phyloP scores from a whole-genome alignment of 2,113 vertebrate genomes.

The Psephotus haematonotus region DNA sequence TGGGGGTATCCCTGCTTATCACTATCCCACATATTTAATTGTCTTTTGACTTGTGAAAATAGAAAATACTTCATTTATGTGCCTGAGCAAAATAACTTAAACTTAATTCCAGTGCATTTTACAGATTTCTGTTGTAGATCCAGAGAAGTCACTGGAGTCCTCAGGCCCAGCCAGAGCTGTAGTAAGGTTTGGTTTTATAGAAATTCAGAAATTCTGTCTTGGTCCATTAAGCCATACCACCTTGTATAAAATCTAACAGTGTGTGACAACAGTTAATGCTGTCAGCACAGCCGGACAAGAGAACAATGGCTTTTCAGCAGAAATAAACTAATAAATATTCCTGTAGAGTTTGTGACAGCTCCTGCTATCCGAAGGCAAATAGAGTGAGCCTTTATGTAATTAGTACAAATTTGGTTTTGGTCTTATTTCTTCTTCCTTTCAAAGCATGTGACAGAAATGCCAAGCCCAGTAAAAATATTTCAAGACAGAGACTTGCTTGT shows the following conservation, averaged over 20 bases:
- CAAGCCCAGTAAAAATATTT: background rate
- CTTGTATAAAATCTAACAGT: conserved; percentile 3
- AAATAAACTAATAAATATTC: conserved; percentile 59
- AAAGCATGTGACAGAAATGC: conserved; percentile 41
- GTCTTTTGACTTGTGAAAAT: background rate
- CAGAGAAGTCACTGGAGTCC: background rate
- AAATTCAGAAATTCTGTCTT: background rate
- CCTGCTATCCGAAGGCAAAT: conserved; percentile 39
- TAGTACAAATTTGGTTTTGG: background rate
- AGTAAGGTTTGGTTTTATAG: conserved; percentile 9
- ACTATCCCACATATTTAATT: background rate
- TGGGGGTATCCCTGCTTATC: background rate
- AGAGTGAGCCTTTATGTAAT: conserved; percentile 51
- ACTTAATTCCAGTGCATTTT: background rate
- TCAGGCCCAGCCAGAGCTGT: background rate
- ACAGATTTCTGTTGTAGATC: background rate
- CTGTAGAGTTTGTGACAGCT: conserved; percentile 41
- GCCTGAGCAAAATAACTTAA: background rate
- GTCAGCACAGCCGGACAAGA: background rate
- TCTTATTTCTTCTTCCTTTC: conserved; percentile 26
- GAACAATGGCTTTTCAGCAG: conserved; percentile 35
- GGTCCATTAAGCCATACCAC: background rate
- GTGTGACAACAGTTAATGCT: conserved; percentile 34
- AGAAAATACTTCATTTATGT: background rate
- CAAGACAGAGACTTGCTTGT: background rate